Evolutionary conservation across 2,888 invertebrate species (phyloP), one percentile per base, ranked within the genome.

Genomic region (Cantharis flavilabris): DNA sequence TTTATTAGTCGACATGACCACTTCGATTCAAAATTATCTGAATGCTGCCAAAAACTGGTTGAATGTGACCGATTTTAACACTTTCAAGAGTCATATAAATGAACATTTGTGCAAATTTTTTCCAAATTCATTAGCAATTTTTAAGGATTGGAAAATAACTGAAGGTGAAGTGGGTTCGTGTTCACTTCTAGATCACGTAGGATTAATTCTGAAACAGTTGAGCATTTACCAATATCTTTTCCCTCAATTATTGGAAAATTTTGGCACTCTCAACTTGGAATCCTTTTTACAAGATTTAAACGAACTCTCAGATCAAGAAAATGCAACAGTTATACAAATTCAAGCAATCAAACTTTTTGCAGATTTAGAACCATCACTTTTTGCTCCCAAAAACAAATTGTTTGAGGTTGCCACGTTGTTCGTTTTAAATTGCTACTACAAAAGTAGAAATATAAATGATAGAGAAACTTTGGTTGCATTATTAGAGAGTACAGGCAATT

Each of bases 401-500:
- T 87, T 88, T 80, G 71, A 73, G 11, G 75, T 79, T 62, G 78
- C 83, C 30, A 71, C 86, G 1, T 81, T 83, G 2, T 64, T 84
- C 18, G 76, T 86, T 33, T 77, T 86, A 88, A 71, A 89, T 88
- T 84, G 89, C 88, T 85, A 88, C 90, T 80, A 90, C 88, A 9
- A 90, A 88, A 85, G 89, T 7, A 82, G 81, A 18, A 80, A 81
- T 71, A 67, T 80, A 18, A 85, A 86, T n/a, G 84, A 82, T 20
- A 81, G 84, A 72, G 69, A 64, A 30, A 80, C 86, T 3, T 86
- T 94, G 26, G 87, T 87, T 69, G 89, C 88, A 70, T 90, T 95
- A 76, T 90, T 95, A 26, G 90, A 89, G 81, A 92, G 90, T 76
- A 92, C 92, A 0, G 90, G 90, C 5, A 89, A 94, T 80, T 95